Evolutionary conservation across 2,113 vertebrate genomes (phyloP).

Genomic region (Solea senegalensis): DNA sequence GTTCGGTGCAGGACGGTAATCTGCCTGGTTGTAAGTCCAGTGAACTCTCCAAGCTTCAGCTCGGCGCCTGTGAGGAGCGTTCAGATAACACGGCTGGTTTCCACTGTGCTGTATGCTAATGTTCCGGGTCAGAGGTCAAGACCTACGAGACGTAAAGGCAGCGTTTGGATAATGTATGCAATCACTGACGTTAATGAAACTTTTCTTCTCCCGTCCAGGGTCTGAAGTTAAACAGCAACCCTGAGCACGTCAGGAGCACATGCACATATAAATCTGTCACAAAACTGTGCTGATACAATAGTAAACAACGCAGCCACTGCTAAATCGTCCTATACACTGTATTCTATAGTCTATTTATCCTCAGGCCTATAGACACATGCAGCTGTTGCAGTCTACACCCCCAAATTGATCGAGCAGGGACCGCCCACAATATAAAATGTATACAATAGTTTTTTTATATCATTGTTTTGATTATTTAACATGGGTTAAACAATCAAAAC

Average conservation of each 20-base stretch:
- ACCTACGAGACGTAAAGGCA: not conserved
- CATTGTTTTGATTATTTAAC: too few species aligned
- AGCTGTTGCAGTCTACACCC: too few species aligned
- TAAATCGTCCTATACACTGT: conserved; percentile 39
- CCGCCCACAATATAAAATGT: too few species aligned
- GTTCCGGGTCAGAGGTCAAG: conserved; percentile 25
- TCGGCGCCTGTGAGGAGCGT: conserved; percentile 31
- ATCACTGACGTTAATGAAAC: not conserved
- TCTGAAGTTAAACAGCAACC: not conserved
- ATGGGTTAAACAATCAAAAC: too few species aligned
- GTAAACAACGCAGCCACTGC: not conserved
- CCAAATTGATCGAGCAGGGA: too few species aligned
- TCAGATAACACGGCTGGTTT: conserved; percentile 40
- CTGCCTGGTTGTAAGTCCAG: conserved; percentile 8
- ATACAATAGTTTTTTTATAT: too few species aligned
- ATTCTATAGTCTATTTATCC: conserved; percentile 53
- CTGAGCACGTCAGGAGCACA: not conserved
- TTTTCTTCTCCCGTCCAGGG: not conserved
- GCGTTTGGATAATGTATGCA: conserved; percentile 3
- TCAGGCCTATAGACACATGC: conserved; percentile 41
- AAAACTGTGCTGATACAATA: not conserved
- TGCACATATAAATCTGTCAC: not conserved
- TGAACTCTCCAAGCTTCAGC: conserved; percentile 33
- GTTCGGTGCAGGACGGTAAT: conserved; percentile 19
- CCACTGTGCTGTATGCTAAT: conserved; percentile 27